phyloP scores from a whole-genome alignment of 2,797 vertebrate species.

The Synanceia verrucosa region DNA sequence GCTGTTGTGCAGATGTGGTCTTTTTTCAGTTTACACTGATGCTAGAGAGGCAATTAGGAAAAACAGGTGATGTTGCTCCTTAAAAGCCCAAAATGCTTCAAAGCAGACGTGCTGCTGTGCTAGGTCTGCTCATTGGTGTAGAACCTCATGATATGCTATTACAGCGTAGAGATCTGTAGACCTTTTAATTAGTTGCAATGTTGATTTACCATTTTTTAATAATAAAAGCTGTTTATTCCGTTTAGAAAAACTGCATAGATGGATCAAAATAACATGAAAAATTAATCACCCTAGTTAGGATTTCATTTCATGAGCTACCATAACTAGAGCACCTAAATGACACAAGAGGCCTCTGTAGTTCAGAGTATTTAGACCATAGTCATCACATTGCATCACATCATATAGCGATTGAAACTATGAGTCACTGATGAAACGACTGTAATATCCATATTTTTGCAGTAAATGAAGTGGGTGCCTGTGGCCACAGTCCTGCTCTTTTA shows the following conservation, averaged over 20 bases:
- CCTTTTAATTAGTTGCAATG: not conserved
- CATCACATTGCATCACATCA: no score
- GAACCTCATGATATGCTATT: not conserved
- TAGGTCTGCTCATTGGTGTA: not conserved
- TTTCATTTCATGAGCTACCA: not conserved
- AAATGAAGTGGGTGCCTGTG: no score
- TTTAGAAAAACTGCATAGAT: not conserved
- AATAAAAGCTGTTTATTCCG: not conserved
- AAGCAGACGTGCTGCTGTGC: not conserved
- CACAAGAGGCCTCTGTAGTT: not conserved
- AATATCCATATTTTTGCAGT: no score
- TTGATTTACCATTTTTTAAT: not conserved
- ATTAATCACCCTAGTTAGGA: not conserved
- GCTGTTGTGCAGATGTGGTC: constrained; percentile 31
- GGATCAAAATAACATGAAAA: not conserved
- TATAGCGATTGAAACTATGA: no score
- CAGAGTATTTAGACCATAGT: not conserved
- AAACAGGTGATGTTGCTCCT: not conserved
- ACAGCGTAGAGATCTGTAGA: not conserved
- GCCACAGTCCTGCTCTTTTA: no score
- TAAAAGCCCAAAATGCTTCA: not conserved
- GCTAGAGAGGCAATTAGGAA: not conserved
- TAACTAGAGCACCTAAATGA: not conserved
- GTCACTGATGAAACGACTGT: no score
- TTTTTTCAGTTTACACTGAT: constrained; percentile 8